Evolutionary conservation across 2,888 invertebrate species (phyloP).

Genomic region (Agonopterix heracliana): DNA sequence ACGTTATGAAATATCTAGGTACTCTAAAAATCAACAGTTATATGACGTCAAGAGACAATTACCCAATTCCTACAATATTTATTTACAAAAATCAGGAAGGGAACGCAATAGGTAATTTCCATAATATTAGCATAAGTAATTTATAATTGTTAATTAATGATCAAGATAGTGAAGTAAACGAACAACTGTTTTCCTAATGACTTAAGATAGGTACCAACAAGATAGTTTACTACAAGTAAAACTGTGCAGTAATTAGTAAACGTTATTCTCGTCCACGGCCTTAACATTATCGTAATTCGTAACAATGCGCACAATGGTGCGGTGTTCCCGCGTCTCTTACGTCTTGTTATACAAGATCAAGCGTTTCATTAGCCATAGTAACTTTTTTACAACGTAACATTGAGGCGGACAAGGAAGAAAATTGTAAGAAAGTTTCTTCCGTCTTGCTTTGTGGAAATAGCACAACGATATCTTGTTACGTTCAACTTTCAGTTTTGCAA

Average conservation of each 20-base stretch:
- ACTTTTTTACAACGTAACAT: conserved; percentile 30
- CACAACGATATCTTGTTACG: conserved; percentile 31
- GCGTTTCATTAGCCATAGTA: conserved; percentile 41
- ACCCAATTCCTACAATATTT: too few relatives aligned
- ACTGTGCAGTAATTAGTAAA: conserved; percentile 24
- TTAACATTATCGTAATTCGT: conserved; percentile 63
- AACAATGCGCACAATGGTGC: conserved; percentile 62
- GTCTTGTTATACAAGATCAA: conserved; percentile 62
- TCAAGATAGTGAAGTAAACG: neutral
- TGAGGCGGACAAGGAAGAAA: conserved; percentile 41
- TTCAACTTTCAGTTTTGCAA: conserved; percentile 40
- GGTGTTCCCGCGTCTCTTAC: conserved; percentile 66
- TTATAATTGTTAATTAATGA: neutral
- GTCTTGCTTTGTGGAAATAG: conserved; percentile 33
- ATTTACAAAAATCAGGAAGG: too few relatives aligned
- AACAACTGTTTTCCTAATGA: too few relatives aligned
- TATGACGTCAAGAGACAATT: too few relatives aligned
- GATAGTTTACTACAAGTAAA: too few relatives aligned
- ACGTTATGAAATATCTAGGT: neutral
- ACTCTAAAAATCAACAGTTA: too few relatives aligned
- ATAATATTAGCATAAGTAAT: too few relatives aligned
- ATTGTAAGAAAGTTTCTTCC: conserved; percentile 33
- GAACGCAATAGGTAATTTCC: too few relatives aligned
- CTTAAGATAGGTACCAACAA: too few relatives aligned
- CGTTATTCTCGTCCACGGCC: conserved; percentile 47